A percentile compares a stretch with the other conserved stretches of the same genome.
Conservation (phyloP, 1,140 invertebrate species). For the Drosophila ercepeae region DNA sequence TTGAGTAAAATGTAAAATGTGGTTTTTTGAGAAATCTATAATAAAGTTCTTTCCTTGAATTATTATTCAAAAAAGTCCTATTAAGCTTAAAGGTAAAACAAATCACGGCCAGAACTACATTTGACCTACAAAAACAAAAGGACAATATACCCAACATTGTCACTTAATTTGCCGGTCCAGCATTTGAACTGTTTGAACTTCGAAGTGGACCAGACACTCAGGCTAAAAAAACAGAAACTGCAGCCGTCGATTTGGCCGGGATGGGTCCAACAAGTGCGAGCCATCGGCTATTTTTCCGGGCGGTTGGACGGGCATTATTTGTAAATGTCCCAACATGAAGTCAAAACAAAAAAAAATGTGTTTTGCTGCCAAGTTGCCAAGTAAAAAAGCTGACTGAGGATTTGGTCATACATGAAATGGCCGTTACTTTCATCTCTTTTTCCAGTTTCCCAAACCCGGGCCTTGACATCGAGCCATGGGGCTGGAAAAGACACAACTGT, state of each 20-base stretch:
- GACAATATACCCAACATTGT: conserved; percentile 55
- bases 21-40: not conserved
- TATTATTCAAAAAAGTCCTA: not conserved
- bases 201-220: conserved; percentile 23
- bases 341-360: conserved; percentile 40
- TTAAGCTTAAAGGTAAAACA: not conserved
- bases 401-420: conserved; percentile 32
- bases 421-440: conserved; percentile 6
- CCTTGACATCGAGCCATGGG: conserved; percentile 3
- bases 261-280: conserved; percentile 38
- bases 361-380: conserved; percentile 16
- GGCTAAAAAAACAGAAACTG: conserved; percentile 19
- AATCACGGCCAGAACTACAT: not conserved
- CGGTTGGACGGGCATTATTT: conserved; percentile 53
- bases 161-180: conserved; percentile 64
- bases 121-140: not conserved
- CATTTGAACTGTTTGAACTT: conserved; percentile 60
- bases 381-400: conserved; percentile 25
- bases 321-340: conserved; percentile 65
- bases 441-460: not conserved
- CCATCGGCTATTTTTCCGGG: not conserved
- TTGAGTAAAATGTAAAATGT: not conserved
- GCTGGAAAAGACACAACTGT: conserved; percentile 55
- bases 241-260: conserved; percentile 32
- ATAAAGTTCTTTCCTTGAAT: not conserved